Percentiles rank a stretch among this genome's conserved stretches.
Evolutionary conservation across 2,113 vertebrate genomes (phyloP).

Genomic region (Scopus umbretta): DNA sequence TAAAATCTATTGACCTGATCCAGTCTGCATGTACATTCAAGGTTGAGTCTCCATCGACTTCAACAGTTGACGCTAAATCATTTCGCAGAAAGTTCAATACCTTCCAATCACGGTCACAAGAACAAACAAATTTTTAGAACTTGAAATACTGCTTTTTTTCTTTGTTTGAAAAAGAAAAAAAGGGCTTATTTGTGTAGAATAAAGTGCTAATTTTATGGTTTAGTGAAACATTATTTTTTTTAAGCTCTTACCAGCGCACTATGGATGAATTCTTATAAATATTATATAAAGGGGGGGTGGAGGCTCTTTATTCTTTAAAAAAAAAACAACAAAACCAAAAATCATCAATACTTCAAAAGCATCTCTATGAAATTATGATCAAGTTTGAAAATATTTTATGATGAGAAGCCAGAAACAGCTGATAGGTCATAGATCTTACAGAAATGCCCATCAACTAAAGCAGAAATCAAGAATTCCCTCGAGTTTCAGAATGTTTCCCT

Average conservation of each 20-base stretch:
- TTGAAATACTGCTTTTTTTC: background rate
- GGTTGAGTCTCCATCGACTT: background rate
- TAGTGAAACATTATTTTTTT: background rate
- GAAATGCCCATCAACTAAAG: background rate
- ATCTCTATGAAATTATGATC: background rate
- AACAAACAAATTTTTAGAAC: background rate
- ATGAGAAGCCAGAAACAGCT: background rate
- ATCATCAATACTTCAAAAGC: background rate
- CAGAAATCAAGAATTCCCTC: background rate
- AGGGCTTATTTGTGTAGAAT: background rate
- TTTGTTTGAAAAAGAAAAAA: background rate
- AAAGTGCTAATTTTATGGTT: background rate
- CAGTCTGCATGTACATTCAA: background rate
- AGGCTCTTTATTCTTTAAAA: background rate
- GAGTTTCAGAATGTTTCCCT: background rate
- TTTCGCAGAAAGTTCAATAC: background rate
- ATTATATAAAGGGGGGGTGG: background rate
- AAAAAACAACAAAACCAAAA: too few species aligned
- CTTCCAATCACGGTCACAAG: background rate
- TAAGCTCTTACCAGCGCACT: background rate
- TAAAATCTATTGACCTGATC: background rate
- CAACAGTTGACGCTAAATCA: background rate
- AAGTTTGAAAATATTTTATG: background rate
- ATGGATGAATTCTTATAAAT: background rate
- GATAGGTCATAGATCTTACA: background rate